Evolutionary conservation across 2,113 vertebrate species (phyloP), one percentile per base, ranked within the genome.

Genomic region (Spilogale gracilis): DNA sequence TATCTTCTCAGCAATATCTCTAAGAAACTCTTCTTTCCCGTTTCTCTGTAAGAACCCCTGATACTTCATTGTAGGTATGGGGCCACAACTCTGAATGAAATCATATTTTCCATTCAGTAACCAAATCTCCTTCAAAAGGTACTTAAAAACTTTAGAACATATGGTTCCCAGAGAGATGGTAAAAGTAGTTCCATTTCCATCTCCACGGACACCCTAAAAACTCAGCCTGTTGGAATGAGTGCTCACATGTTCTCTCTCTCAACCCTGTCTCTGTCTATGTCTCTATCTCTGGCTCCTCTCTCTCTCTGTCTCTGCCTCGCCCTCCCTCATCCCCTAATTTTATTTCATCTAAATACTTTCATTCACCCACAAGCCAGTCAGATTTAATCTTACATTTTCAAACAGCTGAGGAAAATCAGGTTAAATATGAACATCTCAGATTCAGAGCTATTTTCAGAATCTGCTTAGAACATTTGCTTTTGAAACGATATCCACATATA

Each of bases 61-160:
- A 38, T 48, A 63, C n/a, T 67, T 79, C 78, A 56, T 32, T 32
- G 11, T 73, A 73, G 63, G 3, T 32, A 43, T 63, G 52, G 60
- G 6, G 12, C 56, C 79, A 80, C 12, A 65, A 23, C 48, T 69
- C 25, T 90, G n/a, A 82, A 32, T 69, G 48, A 92, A 94, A 96
- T 89, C 30, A 1, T 82, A 81, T 86, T 96, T 92, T 83, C 88
- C 30, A 32, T 89, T 96, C 71, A 94, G 92, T 38, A 94, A 86
- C 13, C 81, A 30, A 74, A 76, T 83, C 60, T 82, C 61, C 67
- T 95, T 95, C 11, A 45, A 69, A 91, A 71, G 9, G 30, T 48
- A 48, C 92, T 79, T 85, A 17, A 82, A 38, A 88, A 27, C 52
- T 96, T 82, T 73, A 23, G 32, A 87, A 43, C 50, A 65, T 13